Percentiles rank a stretch among this genome's conserved stretches.
These are phyloP conservation scores for Hafferia zeledoni DNA, from an alignment of 2,797 vertebrate genomes.

Conservation along the genomic window DNA sequence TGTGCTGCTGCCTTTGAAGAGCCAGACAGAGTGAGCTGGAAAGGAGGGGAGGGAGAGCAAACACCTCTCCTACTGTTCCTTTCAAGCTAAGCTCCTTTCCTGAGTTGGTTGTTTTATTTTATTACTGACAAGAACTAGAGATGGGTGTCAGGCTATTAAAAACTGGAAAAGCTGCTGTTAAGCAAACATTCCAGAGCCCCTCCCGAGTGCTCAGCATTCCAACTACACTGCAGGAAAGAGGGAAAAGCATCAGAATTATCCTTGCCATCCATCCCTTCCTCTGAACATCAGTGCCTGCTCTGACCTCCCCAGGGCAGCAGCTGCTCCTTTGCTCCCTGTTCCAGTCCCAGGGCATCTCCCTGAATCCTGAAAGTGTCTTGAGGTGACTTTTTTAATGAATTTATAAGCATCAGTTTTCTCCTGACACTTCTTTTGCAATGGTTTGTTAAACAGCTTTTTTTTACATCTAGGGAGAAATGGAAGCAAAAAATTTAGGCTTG, in stretches of 20 bases:
- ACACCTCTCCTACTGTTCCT: background rate
- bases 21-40: background rate
- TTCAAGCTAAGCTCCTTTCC: background rate
- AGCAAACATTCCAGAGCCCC: background rate
- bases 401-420: background rate
- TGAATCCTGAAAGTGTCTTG: background rate
- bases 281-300: background rate
- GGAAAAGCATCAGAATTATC: background rate
- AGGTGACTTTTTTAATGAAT: background rate
- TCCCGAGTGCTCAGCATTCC: background rate
- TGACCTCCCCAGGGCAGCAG: slow-evolving; percentile 45
- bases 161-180: background rate
- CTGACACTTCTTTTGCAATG: background rate
- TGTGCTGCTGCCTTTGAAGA: background rate
- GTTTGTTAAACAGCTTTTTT: background rate
- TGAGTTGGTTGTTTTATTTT: background rate
- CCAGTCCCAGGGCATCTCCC: background rate
- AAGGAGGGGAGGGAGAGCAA: background rate
- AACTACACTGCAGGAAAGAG: background rate
- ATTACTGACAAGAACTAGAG: background rate
- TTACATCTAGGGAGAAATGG: background rate
- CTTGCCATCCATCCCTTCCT: background rate
- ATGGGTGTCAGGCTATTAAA: background rate
- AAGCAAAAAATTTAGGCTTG: background rate
- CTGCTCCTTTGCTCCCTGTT: background rate